Evolutionary conservation across 2,888 invertebrate genomes (phyloP), one percentile per base, ranked within the genome.

Genomic region (Charanyca ferruginea): DNA sequence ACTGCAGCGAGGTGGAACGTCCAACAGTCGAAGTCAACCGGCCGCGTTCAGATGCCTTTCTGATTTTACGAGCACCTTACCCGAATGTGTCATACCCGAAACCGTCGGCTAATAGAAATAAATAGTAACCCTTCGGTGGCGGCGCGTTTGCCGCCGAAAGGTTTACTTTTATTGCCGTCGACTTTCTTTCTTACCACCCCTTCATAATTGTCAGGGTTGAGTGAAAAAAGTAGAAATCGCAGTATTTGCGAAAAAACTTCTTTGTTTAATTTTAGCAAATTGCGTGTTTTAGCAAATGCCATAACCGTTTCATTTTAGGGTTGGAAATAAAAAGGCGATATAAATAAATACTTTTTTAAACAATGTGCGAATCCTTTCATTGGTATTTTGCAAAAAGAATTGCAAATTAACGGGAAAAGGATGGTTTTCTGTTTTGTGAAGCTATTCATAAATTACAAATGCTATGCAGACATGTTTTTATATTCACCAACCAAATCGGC

Each of bases 91-190:
- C 89, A 86, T 83, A 83, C 87, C 87, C 75, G 85, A 90, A 91
- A 89, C 85, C 84, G 90, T 86, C 87, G 92, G 90, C 83, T 93
- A 91, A 94, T 92, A 93, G 87, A 92, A 93, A 92, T 91, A 92
- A 91, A 92, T 89, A 90, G 89, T 91, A 94, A 94, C 95, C 95
- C 95, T 94, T 94, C 94, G 92, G 91, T 90, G 91, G 91, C 90
- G 90, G 91, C 79, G 86, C 88, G 87, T 90, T 91, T 89, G 91
- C 92, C 89, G 92, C 92, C 91, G 92, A 94, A 93, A 93, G 94
- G 94, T 93, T 95, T 94, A 94, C 87, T 92, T 94, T 95, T 95
- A 94, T 94, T 91, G 89, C 90, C 86, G 81, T 83, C 84, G 86
- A 92, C 93, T 94, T 93, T 94, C 92, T 94, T 91, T 92, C 89